phyloP scores from a whole-genome alignment of 2,797 vertebrate species.

The Nasua narica region DNA sequence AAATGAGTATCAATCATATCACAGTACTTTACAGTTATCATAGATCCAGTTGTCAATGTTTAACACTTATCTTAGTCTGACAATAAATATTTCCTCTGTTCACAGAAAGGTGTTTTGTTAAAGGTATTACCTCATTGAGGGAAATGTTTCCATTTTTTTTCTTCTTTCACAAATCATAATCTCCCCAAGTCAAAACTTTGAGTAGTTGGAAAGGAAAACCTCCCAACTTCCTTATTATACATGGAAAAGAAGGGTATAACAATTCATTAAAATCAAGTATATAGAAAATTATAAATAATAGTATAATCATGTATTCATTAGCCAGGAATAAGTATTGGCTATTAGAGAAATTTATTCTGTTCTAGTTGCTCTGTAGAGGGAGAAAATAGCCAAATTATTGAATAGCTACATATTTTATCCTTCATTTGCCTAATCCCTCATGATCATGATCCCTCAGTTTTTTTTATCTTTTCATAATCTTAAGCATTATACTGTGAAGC shows the following conservation, averaged over 20 bases:
- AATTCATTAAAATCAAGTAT: not conserved
- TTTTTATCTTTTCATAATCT: not conserved
- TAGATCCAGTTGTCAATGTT: not conserved
- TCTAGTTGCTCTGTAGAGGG: not conserved
- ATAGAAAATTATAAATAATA: not conserved
- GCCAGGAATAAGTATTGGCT: not conserved
- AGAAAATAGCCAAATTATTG: not conserved
- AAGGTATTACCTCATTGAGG: not conserved
- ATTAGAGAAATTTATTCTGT: not conserved
- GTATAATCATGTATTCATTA: not conserved
- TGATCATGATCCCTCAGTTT: not conserved
- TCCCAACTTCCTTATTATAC: not conserved
- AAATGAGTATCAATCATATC: not conserved
- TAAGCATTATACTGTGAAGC: not conserved
- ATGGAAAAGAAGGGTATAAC: not conserved
- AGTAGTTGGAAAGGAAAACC: conserved; percentile 3
- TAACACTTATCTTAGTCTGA: not conserved
- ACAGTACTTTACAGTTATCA: not conserved
- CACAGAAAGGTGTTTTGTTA: not conserved
- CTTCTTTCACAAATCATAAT: not conserved
- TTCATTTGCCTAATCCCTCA: not conserved
- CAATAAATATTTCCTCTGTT: conserved; percentile 1
- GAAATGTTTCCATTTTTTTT: not conserved
- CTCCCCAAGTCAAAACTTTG: not conserved
- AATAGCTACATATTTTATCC: not conserved